phyloP scores from a whole-genome alignment of 2,797 vertebrate species.

The Vireo griseus region DNA sequence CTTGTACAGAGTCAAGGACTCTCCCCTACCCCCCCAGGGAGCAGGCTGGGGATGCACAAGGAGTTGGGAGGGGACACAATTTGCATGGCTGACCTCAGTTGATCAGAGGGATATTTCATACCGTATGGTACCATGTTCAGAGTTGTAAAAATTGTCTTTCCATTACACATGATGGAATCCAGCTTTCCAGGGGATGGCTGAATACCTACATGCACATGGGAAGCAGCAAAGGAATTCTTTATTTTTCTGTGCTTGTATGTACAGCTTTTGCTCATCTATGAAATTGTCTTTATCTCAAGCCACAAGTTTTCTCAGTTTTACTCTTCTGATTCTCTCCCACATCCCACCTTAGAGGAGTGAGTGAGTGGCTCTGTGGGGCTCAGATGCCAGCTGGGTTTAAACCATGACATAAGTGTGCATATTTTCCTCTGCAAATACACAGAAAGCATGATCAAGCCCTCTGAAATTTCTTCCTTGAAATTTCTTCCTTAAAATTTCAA shows the following conservation, averaged over 20 bases:
- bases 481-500: neutral
- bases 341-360: neutral
- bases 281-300: neutral
- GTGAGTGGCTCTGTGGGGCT: rapidly evolving
- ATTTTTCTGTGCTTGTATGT: neutral
- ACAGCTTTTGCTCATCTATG: neutral
- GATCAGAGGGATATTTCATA: neutral
- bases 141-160: neutral
- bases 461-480: neutral
- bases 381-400: neutral
- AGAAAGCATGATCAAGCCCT: neutral
- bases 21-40: neutral
- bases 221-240: neutral
- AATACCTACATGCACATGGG: neutral
- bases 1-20: neutral
- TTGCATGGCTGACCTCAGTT: rapidly evolving
- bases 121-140: neutral
- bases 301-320: neutral
- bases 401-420: neutral
- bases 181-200: neutral
- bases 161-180: rapidly evolving
- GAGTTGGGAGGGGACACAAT: neutral
- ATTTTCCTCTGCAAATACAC: neutral
- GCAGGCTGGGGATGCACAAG: neutral
- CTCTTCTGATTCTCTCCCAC: neutral